These are phyloP conservation scores for Hemichromis elongatus DNA, from an alignment of 2,113 vertebrate genomes.

Conservation along the genomic window DNA sequence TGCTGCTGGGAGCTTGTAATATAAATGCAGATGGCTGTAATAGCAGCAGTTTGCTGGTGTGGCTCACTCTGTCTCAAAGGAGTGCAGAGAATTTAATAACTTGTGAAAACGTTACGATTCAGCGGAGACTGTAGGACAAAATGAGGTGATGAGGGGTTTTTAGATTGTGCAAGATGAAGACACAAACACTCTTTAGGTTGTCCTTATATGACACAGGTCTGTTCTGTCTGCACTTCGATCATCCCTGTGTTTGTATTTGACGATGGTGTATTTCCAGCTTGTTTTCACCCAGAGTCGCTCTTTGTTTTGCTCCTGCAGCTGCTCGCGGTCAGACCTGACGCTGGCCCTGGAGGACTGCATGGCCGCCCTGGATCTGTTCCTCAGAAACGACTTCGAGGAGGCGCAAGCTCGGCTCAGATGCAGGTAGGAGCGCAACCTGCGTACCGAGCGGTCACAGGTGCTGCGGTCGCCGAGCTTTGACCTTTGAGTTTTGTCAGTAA, in stretches of 20 bases:
- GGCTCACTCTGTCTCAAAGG: not conserved
- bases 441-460: not conserved
- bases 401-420: conserved; percentile 81
- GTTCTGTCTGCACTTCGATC: not conserved
- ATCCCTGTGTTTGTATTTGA: not conserved
- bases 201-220: not conserved
- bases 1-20: not conserved
- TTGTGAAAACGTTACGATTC: not conserved
- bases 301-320: conserved; percentile 64
- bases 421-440: conserved; percentile 74
- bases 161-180: not conserved
- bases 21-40: not conserved
- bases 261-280: not conserved
- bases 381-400: conserved; percentile 90
- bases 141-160: too few relatives aligned
- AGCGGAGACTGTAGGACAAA: not conserved
- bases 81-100: not conserved
- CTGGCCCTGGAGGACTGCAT: conserved; percentile 88
- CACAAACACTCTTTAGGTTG: not conserved
- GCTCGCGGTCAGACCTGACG: conserved; percentile 78
- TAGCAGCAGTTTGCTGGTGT: not conserved
- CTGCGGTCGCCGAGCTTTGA: not conserved
- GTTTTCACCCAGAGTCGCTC: not conserved
- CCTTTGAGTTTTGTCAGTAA: not conserved
- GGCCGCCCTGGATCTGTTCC: conserved; percentile 89